phyloP scores from a whole-genome alignment of 2,888 invertebrate genomes.

The Drosophila recens region DNA sequence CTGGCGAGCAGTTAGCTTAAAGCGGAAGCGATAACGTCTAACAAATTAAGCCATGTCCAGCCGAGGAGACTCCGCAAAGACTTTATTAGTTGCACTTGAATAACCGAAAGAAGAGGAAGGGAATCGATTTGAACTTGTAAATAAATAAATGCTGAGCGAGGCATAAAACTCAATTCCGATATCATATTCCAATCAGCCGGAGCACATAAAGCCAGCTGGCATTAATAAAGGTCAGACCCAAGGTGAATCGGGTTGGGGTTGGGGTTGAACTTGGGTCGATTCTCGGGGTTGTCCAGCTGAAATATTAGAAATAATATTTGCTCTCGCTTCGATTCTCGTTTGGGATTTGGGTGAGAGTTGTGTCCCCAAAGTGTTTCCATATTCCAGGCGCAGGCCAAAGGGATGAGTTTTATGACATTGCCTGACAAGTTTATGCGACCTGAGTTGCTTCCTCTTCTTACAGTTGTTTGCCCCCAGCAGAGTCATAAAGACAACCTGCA shows the following conservation, averaged over 20 bases:
- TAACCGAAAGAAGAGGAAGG: neutral
- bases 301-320: constrained; percentile 36
- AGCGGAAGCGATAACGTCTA: constrained; percentile 79
- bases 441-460: constrained; percentile 26
- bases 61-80: constrained; percentile 47
- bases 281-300: constrained; percentile 24
- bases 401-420: constrained; percentile 55
- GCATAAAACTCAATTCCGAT: constrained; percentile 75
- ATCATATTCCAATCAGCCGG: constrained; percentile 85
- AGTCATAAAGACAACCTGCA: constrained; percentile 75
- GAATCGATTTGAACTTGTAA: constrained; percentile 50
- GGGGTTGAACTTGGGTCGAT: constrained; percentile 10
- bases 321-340: constrained; percentile 18
- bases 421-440: constrained; percentile 81
- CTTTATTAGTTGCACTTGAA: constrained; percentile 59
- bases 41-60: constrained; percentile 79
- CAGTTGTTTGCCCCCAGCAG: constrained; percentile 62
- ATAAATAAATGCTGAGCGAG: constrained; percentile 58
- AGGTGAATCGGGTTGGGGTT: constrained; percentile 13
- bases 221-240: constrained; percentile 48
- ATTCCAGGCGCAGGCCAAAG: constrained; percentile 32
- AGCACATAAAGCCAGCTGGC: constrained; percentile 84
- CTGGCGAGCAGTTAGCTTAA: constrained; percentile 54
- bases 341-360: constrained; percentile 36
- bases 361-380: constrained; percentile 44